Evolutionary conservation across 2,113 vertebrate species (phyloP).

Genomic region (Haemorhous mexicanus): DNA sequence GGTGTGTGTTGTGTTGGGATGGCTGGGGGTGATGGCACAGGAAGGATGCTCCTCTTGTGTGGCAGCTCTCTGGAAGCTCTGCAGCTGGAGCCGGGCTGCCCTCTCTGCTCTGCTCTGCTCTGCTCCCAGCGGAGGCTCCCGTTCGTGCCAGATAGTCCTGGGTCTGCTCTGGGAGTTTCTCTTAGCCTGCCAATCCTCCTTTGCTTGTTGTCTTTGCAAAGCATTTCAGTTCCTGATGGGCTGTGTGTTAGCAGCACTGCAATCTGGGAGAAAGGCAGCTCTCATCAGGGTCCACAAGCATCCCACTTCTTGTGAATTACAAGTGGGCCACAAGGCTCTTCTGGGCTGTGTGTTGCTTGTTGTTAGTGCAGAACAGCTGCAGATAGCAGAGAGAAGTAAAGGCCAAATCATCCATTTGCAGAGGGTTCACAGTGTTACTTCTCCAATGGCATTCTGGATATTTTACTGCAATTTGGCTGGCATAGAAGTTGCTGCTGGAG

Average conservation of each 20-base stretch:
- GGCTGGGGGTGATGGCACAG: background rate
- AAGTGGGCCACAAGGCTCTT: background rate
- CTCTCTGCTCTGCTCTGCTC: background rate
- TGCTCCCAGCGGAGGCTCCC: background rate
- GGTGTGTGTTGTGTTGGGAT: background rate
- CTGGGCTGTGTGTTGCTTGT: background rate
- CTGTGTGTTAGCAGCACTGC: background rate
- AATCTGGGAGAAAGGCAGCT: background rate
- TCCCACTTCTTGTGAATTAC: background rate
- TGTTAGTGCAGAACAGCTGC: background rate
- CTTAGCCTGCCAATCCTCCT: background rate
- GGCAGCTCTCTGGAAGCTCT: background rate
- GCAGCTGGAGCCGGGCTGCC: background rate
- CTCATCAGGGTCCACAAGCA: rapidly evolving
- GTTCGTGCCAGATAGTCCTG: rapidly evolving
- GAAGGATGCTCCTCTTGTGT: background rate
- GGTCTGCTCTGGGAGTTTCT: background rate
- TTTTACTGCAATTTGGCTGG: background rate
- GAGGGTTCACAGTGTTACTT: background rate
- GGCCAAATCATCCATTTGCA: background rate
- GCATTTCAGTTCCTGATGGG: background rate
- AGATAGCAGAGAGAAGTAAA: background rate
- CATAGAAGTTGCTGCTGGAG: background rate
- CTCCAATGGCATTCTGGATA: background rate
- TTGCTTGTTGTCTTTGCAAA: background rate